Percentiles rank a stretch among this genome's conserved stretches.
These are phyloP conservation scores for Gobionotothen gibberifrons DNA, from an alignment of 2,797 vertebrate species.

Conservation along the genomic window DNA sequence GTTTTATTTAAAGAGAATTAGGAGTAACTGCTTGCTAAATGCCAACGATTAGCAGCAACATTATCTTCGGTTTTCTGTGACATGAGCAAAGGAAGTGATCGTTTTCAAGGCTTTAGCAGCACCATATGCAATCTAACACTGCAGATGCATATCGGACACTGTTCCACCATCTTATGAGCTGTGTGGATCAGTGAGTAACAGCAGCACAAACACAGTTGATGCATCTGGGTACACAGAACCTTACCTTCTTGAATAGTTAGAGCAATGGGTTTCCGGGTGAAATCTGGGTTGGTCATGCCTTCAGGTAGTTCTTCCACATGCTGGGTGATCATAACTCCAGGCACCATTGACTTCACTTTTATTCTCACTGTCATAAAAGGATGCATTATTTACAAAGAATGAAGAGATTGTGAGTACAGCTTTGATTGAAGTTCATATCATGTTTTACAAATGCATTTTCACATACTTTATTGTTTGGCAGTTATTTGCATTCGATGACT, in stretches of 20 bases:
- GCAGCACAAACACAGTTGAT: too few relatives aligned
- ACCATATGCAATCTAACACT: too few relatives aligned
- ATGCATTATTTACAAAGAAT: not conserved
- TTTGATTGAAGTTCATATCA: not conserved
- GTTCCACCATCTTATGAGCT: too few relatives aligned
- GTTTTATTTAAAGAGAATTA: too few relatives aligned
- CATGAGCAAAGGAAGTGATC: too few relatives aligned
- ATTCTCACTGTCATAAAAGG: constrained; percentile 69
- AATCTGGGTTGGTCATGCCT: constrained; percentile 86
- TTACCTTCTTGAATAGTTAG: constrained; percentile 92
- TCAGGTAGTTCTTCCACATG: constrained; percentile 85
- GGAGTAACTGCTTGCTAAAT: too few relatives aligned
- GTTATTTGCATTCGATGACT: constrained; percentile 16
- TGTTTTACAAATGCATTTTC: not conserved
- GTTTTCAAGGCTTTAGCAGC: too few relatives aligned
- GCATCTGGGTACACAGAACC: constrained; percentile 52
- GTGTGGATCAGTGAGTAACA: too few relatives aligned
- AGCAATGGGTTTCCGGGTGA: constrained; percentile 88
- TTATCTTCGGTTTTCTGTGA: too few relatives aligned
- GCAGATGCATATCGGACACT: too few relatives aligned
- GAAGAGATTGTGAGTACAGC: not conserved
- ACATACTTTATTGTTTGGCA: not conserved
- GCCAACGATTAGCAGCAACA: too few relatives aligned
- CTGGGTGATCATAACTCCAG: constrained; percentile 88
- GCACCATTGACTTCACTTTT: constrained; percentile 83